phyloP scores from a whole-genome alignment of 2,797 vertebrate genomes.

The Lepus oiostolus region DNA sequence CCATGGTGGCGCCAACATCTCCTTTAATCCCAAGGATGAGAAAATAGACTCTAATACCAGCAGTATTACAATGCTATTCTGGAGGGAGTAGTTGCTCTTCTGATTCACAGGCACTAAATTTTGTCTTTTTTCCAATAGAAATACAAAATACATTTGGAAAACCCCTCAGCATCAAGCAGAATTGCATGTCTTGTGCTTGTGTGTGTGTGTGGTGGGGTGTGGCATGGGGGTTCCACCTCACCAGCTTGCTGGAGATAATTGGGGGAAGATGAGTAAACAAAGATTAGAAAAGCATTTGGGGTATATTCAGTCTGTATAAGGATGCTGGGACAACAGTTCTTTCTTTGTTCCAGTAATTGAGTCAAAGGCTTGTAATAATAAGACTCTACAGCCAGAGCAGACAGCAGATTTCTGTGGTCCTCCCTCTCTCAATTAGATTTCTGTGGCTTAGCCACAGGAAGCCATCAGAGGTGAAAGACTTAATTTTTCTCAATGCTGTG shows the following conservation, averaged over 20 bases:
- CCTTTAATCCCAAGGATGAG: not conserved
- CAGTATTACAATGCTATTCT: not conserved
- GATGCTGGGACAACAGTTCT: constrained; percentile 32
- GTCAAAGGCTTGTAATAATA: constrained; percentile 69
- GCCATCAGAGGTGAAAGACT: constrained; percentile 78
- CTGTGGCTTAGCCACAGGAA: constrained; percentile 78
- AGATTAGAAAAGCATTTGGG: constrained; percentile 41
- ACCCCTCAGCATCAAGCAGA: constrained; percentile 53
- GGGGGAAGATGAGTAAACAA: constrained; percentile 43
- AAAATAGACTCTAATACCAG: not conserved
- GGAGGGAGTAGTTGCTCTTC: not conserved
- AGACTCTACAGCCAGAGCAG: constrained; percentile 72
- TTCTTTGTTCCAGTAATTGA: constrained; percentile 75
- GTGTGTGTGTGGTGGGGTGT: not conserved
- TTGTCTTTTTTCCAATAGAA: constrained; percentile 3
- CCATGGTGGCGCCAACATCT: not conserved
- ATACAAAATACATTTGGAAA: constrained; percentile 73
- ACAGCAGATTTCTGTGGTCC: constrained; percentile 77
- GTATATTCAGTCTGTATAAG: not conserved
- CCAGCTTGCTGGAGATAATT: constrained; percentile 68
- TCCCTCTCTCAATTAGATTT: constrained; percentile 83
- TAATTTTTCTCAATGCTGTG: constrained; percentile 77
- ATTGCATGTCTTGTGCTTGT: constrained; percentile 54
- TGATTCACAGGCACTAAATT: not conserved
- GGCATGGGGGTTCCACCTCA: constrained; percentile 45